phyloP scores from a whole-genome alignment of 1,140 invertebrate genomes.

The Leptinotarsa undecemlineata region DNA sequence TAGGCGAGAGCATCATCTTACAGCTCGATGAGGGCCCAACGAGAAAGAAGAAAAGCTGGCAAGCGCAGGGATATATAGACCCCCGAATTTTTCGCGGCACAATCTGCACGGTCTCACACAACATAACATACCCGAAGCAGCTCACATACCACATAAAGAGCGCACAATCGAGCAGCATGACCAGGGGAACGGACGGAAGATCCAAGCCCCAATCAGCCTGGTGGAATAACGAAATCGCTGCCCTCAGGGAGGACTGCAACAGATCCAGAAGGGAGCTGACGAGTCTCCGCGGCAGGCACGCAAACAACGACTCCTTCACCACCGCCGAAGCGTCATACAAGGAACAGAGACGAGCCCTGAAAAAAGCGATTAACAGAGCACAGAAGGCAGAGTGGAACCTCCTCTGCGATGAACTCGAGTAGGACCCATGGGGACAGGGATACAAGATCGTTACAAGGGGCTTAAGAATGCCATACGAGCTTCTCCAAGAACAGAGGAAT shows the following conservation, averaged over 20 bases:
- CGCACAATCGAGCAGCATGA: neutral
- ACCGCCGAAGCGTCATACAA: neutral
- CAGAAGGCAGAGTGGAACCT: neutral
- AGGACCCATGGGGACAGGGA: too few species aligned
- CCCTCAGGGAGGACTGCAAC: neutral
- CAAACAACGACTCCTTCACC: neutral
- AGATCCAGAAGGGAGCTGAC: neutral
- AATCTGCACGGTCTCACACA: neutral
- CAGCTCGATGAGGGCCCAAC: neutral
- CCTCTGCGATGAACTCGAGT: too few species aligned
- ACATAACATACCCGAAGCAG: neutral
- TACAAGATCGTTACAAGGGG: too few species aligned
- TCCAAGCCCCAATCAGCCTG: too few species aligned
- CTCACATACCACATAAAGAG: neutral
- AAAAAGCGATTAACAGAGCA: neutral
- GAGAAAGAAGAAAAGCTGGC: neutral
- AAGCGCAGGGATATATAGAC: neutral
- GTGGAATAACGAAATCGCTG: too few species aligned
- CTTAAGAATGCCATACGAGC: too few species aligned
- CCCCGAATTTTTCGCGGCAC: neutral
- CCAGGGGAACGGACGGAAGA: too few species aligned
- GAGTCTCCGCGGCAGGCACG: neutral
- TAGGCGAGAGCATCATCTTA: neutral
- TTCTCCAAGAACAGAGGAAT: too few species aligned
- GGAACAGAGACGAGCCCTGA: neutral